Base-by-base conservation (phyloP, 2,888 invertebrate species). In the Fragum whitleyi region DNA sequence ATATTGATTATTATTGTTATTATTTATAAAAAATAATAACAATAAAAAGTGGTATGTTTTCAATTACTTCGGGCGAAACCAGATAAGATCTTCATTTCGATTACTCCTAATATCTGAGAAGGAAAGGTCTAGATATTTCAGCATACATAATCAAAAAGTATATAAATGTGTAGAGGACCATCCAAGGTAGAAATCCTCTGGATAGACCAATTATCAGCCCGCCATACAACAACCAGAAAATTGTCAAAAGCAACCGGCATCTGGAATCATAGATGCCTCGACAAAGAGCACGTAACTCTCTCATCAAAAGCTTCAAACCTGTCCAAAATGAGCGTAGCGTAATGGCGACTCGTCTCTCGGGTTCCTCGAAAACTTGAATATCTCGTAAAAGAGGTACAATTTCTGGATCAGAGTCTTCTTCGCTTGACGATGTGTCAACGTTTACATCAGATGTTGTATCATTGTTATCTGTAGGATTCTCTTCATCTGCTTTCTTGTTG, bases 81-180 rank as follows among this genome's bases (percentile, higher is more conserved):
- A n/a, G n/a, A n/a, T n/a, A n/a, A n/a, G n/a, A n/a, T n/a, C n/a
- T n/a, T n/a, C n/a, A 36, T 36, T 9, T 36, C 32, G 32, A 36
- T 36, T 36, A 3, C 3, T 5, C 2, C 32, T 29, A 62, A n/a
- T 62, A 62, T 36, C 59, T 32, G 39, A 55, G 9, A 29, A 74
- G 16, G 55, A 57, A 23, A 6, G 74, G 77, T 11, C 67, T 70
- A 6, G 82, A 73, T 42, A 85, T 53, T 61, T 85, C 85, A 21
- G 79, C 81, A 53, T 85, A 85, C 21, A 85, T 59, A 9, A 85
- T 85, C 6, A 82, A 29, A 28, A 85, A 85, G 53, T 82, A 85
- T n/a, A 85, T 78, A 0, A 77, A 23, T 5, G 81, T 85, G 23
- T 85, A 85, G 32, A 85, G 79, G 11, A 59, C 39, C 81, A 85